A percentile compares a stretch with the other conserved stretches of the same genome.
Conservation (phyloP, 1,140 invertebrate genomes). For the Sycophila sp. region DNA sequence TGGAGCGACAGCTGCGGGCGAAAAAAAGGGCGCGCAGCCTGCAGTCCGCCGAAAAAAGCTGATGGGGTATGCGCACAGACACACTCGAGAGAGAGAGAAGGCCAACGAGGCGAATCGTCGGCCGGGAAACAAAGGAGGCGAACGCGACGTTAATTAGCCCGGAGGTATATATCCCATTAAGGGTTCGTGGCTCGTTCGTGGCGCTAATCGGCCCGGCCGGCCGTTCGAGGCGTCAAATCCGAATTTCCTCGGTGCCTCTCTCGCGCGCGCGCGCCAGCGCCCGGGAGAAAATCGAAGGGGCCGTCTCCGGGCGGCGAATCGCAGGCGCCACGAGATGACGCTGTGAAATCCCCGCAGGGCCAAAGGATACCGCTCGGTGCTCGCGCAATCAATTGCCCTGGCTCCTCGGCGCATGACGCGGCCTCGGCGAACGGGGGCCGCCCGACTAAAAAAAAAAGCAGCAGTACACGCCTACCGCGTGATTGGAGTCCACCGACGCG, state of each 20-base stretch:
- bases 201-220: constrained; percentile 16
- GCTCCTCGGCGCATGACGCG: constrained; percentile 18
- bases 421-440: constrained; percentile 36
- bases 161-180: not conserved
- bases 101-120: no score
- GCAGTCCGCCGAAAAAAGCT: no score
- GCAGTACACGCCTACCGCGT: no score
- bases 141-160: constrained; percentile 23
- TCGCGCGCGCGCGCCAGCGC: constrained; percentile 31
- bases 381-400: constrained; percentile 36
- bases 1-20: no score
- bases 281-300: constrained; percentile 36
- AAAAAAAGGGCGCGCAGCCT: no score
- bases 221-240: constrained; percentile 47
- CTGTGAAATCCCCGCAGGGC: constrained; percentile 43
- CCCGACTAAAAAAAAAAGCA: constrained; percentile 18
- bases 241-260: constrained; percentile 43
- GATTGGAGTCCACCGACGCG: no score
- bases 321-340: constrained; percentile 56
- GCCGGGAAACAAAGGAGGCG: no score
- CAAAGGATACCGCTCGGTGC: not conserved
- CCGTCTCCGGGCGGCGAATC: constrained; percentile 42
- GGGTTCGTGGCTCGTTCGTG: not conserved
- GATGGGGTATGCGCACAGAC: no score
- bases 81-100: no score